A percentile compares a stretch with the other conserved stretches of the same genome.
phyloP scores from a whole-genome alignment of 2,888 invertebrate species.

The Parelbella ahira region DNA sequence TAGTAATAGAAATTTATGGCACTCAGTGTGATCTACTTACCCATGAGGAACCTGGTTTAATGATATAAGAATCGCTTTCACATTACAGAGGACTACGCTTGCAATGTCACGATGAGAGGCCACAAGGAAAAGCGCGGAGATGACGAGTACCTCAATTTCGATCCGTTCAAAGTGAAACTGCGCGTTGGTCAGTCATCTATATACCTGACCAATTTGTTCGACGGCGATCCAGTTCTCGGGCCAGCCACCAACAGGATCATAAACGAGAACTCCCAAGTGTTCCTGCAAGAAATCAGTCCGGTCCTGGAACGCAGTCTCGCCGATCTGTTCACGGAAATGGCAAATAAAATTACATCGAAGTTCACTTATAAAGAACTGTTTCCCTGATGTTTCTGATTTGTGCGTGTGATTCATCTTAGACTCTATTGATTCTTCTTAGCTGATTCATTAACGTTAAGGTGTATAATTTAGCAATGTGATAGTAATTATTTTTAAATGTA shows the following conservation, averaged over 20 bases:
- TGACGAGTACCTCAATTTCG: constrained; percentile 81
- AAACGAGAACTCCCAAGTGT: constrained; percentile 83
- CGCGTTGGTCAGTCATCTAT: constrained; percentile 81
- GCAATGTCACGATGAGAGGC: constrained; percentile 83
- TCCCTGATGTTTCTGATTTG: no score
- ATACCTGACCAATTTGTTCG: constrained; percentile 84
- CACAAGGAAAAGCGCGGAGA: constrained; percentile 79
- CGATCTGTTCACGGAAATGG: constrained; percentile 84
- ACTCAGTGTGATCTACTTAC: no score
- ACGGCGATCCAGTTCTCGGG: constrained; percentile 83
- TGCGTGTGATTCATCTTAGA: no score
- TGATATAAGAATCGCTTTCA: no score
- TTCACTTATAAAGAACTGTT: constrained; percentile 87
- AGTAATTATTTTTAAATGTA: constrained; percentile 24
- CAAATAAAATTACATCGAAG: constrained; percentile 84
- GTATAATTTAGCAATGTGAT: constrained; percentile 25
- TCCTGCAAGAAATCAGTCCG: constrained; percentile 85
- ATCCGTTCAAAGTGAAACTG: constrained; percentile 82
- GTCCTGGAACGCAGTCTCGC: constrained; percentile 82
- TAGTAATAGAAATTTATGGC: no score
- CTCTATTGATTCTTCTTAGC: no score
- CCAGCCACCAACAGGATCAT: constrained; percentile 84
- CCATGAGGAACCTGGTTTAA: no score
- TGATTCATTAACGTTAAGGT: constrained; percentile 13
- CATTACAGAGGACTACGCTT: constrained; percentile 82